phyloP scores from a whole-genome alignment of 2,113 vertebrate species.

The Myodes glareolus region DNA sequence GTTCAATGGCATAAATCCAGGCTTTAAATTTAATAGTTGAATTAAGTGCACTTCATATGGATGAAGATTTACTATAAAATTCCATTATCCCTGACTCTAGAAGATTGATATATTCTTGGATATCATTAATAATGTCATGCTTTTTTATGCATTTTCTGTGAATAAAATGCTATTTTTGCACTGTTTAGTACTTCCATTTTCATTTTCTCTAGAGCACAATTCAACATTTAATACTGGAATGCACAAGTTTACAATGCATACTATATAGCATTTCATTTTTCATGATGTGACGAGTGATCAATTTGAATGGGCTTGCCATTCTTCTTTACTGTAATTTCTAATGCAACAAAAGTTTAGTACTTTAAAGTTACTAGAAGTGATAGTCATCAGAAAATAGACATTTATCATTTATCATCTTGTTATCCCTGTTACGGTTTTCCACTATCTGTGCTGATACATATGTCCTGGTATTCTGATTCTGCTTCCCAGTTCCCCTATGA shows the following conservation, averaged over 20 bases:
- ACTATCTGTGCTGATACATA: not conserved
- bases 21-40: slow-evolving; percentile 67
- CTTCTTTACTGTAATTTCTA: slow-evolving; percentile 27
- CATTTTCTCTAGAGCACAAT: slow-evolving; percentile 44
- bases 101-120: slow-evolving; percentile 43
- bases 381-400: slow-evolving; percentile 38
- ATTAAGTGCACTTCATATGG: slow-evolving; percentile 45
- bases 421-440: not conserved
- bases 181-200: slow-evolving; percentile 43
- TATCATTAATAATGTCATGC: slow-evolving; percentile 10
- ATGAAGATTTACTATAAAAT: slow-evolving; percentile 65
- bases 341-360: slow-evolving; percentile 39
- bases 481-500: not conserved
- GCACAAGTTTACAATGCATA: slow-evolving; percentile 56
- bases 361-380: slow-evolving; percentile 49
- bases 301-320: slow-evolving; percentile 63
- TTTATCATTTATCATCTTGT: slow-evolving; percentile 59
- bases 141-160: slow-evolving; percentile 37
- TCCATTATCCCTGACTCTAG: slow-evolving; percentile 50
- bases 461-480: slow-evolving; percentile 28
- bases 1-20: not conserved
- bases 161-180: slow-evolving; percentile 35
- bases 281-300: slow-evolving; percentile 47
- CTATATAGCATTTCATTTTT: slow-evolving; percentile 55
- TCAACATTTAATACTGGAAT: slow-evolving; percentile 34